Evolutionary conservation across 1,140 invertebrate genomes (phyloP).

Genomic region (Diorhabda sublineata): DNA sequence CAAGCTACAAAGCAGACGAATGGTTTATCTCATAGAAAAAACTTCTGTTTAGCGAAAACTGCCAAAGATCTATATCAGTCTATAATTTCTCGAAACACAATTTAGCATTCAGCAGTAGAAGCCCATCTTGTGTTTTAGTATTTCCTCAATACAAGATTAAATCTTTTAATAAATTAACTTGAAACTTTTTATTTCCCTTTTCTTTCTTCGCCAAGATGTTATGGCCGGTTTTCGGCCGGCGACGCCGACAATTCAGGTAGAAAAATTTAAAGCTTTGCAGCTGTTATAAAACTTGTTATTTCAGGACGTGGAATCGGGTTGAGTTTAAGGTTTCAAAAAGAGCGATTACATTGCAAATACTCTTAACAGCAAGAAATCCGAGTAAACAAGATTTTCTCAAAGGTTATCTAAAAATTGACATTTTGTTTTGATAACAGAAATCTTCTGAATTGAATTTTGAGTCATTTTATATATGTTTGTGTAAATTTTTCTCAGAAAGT

Average conservation of each 20-base stretch:
- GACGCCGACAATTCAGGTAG: not conserved
- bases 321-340: no score
- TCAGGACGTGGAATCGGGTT: not conserved
- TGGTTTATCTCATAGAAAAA: not conserved
- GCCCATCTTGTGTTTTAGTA: not conserved
- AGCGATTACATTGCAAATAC: no score
- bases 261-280: not conserved
- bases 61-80: not conserved
- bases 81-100: not conserved
- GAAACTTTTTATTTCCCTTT: conserved; percentile 3
- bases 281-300: conserved; percentile 3
- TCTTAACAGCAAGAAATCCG: no score
- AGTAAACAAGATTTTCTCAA: no score
- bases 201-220: not conserved
- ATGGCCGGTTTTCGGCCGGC: not conserved
- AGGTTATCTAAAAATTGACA: no score
- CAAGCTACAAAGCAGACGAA: no score
- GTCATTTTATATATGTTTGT: no score
- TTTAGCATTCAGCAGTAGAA: conserved; percentile 1
- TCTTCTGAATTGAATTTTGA: no score
- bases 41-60: not conserved
- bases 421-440: no score
- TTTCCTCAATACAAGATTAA: conserved; percentile 2
- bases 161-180: conserved; percentile 1
- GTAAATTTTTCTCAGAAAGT: no score